phyloP scores from a whole-genome alignment of 2,113 vertebrate species.

The Holacanthus passer region DNA sequence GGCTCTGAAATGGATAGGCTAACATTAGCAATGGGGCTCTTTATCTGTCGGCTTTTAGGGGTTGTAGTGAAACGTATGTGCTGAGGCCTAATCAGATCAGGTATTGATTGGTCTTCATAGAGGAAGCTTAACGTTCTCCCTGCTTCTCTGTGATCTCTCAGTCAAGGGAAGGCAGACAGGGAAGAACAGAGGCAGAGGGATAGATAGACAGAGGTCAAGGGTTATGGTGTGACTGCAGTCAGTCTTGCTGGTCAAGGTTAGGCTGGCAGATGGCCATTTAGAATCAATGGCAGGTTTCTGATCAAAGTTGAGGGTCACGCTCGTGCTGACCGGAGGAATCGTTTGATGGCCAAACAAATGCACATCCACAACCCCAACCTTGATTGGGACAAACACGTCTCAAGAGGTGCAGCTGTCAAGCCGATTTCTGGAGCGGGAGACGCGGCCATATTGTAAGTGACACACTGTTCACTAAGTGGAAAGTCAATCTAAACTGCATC shows the following conservation, averaged over 20 bases:
- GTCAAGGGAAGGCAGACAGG: conserved; percentile 18
- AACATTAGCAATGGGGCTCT: conserved; percentile 58
- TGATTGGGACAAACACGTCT: conserved; percentile 46
- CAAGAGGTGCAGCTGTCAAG: conserved; percentile 68
- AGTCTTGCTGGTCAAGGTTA: conserved; percentile 60
- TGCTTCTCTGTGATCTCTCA: conserved; percentile 54
- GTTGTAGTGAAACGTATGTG: conserved; percentile 58
- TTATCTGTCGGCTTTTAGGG: conserved; percentile 63
- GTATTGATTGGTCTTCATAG: conserved; percentile 70
- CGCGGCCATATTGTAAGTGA: conserved; percentile 55
- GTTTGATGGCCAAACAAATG: conserved; percentile 50
- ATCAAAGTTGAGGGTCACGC: conserved; percentile 44
- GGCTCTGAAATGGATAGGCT: conserved; percentile 56
- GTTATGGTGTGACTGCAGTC: conserved; percentile 28
- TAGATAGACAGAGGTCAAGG: conserved; percentile 3
- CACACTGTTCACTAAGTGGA: conserved; percentile 73
- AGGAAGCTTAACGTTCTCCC: conserved; percentile 57
- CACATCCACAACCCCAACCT: conserved; percentile 33
- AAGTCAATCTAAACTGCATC: conserved; percentile 75
- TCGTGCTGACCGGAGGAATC: conserved; percentile 29
- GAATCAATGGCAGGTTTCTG: conserved; percentile 54
- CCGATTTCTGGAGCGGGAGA: conserved; percentile 30
- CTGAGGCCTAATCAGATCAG: conserved; percentile 72
- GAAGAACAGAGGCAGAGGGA: conserved; percentile 27
- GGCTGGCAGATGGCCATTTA: conserved; percentile 33